phyloP scores from a whole-genome alignment of 2,888 invertebrate genomes.

The Acrobasis consociella region DNA sequence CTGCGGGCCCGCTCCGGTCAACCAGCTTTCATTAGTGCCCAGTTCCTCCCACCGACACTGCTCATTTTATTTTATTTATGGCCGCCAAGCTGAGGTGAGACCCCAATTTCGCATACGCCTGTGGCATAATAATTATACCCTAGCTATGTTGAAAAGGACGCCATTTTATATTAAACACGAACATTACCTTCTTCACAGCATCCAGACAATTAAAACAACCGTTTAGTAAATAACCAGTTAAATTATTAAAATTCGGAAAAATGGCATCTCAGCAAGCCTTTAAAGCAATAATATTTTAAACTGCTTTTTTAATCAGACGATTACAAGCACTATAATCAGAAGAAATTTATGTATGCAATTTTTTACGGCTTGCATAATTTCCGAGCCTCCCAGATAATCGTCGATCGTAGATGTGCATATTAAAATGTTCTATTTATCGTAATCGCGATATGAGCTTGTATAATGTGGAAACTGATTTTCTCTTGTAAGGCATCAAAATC shows the following conservation, averaged over 20 bases:
- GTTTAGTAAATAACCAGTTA: background rate
- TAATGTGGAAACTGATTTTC: slow-evolving; percentile 2
- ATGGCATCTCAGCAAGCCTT: background rate
- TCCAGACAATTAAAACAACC: background rate
- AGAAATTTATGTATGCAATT: slow-evolving; percentile 45
- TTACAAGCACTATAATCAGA: slow-evolving; percentile 42
- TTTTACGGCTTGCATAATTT: slow-evolving; percentile 42
- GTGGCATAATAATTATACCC: slow-evolving; percentile 78
- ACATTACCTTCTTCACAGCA: slow-evolving; percentile 24
- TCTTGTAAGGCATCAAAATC: background rate
- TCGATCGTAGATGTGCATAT: slow-evolving; percentile 52
- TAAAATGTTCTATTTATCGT: slow-evolving; percentile 54
- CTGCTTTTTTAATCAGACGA: background rate
- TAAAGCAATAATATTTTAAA: slow-evolving; percentile 2
- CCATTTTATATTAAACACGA: slow-evolving; percentile 71
- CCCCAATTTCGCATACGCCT: slow-evolving; percentile 81
- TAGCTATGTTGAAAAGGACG: slow-evolving; percentile 72
- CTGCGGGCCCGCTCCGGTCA: slow-evolving; percentile 35
- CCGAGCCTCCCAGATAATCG: slow-evolving; percentile 43
- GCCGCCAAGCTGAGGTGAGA: slow-evolving; percentile 76
- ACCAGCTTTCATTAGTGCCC: slow-evolving; percentile 72
- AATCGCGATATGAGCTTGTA: slow-evolving; percentile 36
- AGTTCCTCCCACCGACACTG: slow-evolving; percentile 73
- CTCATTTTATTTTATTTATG: slow-evolving; percentile 80
- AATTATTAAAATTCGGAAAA: background rate